Conservation (phyloP, 1,140 invertebrate genomes). For the Teleogryllus occipitalis region DNA sequence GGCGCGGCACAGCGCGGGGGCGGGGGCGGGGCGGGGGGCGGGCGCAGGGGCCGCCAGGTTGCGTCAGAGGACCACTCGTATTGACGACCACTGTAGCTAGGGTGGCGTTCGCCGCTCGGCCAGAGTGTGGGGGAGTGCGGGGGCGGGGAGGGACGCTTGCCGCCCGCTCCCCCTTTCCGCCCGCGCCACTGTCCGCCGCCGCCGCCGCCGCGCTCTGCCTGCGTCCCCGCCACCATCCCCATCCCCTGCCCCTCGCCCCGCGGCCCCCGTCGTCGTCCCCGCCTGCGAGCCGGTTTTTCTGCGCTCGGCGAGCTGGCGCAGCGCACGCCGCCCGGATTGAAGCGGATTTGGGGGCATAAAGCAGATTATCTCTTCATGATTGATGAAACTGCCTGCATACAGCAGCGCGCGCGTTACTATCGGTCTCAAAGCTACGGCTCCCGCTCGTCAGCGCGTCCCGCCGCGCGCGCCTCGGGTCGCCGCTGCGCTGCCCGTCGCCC, state of each 20-base stretch:
- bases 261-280: not conserved
- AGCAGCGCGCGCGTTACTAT: slow-evolving; percentile 2
- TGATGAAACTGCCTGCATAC: slow-evolving; percentile 41
- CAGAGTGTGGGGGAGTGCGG: not conserved
- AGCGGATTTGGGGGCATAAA: slow-evolving; percentile 43
- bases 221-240: not conserved
- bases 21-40: too few relatives aligned
- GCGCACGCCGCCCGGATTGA: slow-evolving; percentile 12
- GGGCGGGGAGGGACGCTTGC: too few relatives aligned
- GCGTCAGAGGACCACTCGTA: not conserved
- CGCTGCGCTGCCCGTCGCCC: not conserved
- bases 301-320: not conserved
- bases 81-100: not conserved
- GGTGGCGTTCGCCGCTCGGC: not conserved
- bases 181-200: not conserved
- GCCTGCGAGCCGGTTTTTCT: not conserved
- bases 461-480: not conserved
- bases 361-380: slow-evolving; percentile 54
- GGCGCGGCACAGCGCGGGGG: too few relatives aligned
- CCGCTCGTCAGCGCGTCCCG: not conserved
- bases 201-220: too few relatives aligned
- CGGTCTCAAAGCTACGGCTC: not conserved
- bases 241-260: not conserved
- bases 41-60: not conserved
- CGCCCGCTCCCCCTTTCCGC: too few relatives aligned